These are phyloP conservation scores for Myrmecophaga tridactyla DNA, from an alignment of 2,113 vertebrate species.

Conservation along the genomic window DNA sequence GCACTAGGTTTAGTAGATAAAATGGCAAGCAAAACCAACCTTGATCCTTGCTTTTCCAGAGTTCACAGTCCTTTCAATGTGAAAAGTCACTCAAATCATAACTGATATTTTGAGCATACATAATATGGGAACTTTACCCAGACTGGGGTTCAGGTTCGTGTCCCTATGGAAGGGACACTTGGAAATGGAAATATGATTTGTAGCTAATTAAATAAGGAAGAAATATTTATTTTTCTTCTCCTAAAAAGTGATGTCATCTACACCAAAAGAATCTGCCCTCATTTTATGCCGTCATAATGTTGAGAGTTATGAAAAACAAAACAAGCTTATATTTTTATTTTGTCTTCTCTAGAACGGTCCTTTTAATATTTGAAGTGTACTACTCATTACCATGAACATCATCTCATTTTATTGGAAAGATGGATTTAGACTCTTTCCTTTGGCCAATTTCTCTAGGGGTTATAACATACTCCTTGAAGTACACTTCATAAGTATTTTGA, in stretches of 20 bases:
- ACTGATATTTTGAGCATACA: rapidly evolving
- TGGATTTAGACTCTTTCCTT: neutral
- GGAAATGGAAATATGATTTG: neutral
- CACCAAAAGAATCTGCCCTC: neutral
- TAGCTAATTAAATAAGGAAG: neutral
- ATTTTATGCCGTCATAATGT: slow-evolving; percentile 23
- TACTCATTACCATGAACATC: neutral
- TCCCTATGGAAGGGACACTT: neutral
- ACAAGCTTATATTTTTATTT: neutral
- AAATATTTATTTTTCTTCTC: slow-evolving; percentile 7
- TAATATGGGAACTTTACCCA: neutral
- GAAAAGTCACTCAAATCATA: neutral
- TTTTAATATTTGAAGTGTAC: neutral
- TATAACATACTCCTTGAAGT: neutral
- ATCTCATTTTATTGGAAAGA: neutral
- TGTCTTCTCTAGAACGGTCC: slow-evolving; percentile 14
- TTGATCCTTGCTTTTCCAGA: neutral
- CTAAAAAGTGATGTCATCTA: neutral
- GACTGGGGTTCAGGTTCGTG: neutral
- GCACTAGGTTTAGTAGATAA: neutral
- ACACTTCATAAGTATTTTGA: neutral
- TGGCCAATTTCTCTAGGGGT: neutral
- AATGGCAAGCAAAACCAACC: neutral
- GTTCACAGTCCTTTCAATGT: neutral
- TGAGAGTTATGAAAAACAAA: neutral